These are phyloP conservation scores for Astyanax mexicanus DNA, from an alignment of 2,797 vertebrate genomes.

Conservation along the genomic window DNA sequence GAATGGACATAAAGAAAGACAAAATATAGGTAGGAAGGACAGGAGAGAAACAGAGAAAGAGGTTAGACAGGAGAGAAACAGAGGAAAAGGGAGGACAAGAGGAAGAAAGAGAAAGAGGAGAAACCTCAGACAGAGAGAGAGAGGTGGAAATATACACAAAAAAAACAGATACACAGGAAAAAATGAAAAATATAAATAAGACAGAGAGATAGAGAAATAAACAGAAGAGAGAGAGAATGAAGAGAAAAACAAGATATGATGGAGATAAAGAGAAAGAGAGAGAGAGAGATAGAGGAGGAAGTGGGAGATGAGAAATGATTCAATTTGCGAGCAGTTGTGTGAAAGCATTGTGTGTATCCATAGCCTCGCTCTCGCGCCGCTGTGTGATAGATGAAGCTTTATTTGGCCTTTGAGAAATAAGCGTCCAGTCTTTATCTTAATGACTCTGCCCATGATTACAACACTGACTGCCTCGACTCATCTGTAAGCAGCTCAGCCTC, in stretches of 20 bases:
- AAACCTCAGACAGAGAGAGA: constrained; percentile 26
- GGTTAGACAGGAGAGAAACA: background rate
- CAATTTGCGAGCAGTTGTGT: constrained; percentile 38
- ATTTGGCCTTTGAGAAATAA: constrained; percentile 39
- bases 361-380: background rate
- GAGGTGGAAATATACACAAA: background rate
- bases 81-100: constrained; percentile 35
- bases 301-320: constrained; percentile 56
- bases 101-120: background rate
- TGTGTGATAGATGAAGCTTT: constrained; percentile 31
- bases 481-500: background rate
- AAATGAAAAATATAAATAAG: background rate
- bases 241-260: constrained; percentile 42
- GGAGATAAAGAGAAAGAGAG: constrained; percentile 41
- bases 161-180: background rate
- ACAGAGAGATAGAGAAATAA: background rate
- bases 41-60: background rate
- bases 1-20: background rate
- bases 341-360: constrained; percentile 21
- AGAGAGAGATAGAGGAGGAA: constrained; percentile 44
- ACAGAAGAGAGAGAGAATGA: constrained; percentile 50
- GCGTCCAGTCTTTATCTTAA: constrained; percentile 34
- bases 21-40: background rate
- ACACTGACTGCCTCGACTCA: constrained; percentile 23
- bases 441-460: constrained; percentile 28